Evolutionary conservation across 1,140 invertebrate genomes (phyloP).

Genomic region (Rhynchophorus ferrugineus): DNA sequence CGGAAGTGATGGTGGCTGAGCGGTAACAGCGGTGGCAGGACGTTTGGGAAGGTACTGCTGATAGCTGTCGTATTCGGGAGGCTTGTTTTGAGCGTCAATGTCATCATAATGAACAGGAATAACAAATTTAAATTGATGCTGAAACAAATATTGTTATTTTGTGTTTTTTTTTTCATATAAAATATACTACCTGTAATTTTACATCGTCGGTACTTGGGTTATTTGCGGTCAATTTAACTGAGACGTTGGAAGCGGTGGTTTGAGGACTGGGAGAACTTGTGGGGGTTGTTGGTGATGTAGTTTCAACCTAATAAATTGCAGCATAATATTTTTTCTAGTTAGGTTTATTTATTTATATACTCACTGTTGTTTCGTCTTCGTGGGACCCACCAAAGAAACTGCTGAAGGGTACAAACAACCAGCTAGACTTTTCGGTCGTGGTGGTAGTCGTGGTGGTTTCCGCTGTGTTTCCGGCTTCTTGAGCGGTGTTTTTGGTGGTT

Average conservation of each 20-base stretch:
- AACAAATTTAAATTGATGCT: conserved; percentile 34
- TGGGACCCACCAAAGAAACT: conserved; percentile 13
- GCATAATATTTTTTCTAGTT: neutral
- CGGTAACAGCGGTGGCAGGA: conserved; percentile 24
- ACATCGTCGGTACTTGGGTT: neutral
- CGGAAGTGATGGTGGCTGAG: conserved; percentile 32
- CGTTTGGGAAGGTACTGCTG: conserved; percentile 33
- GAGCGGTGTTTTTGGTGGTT: no score
- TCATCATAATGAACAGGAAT: conserved; percentile 31
- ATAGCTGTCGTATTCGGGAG: conserved; percentile 29
- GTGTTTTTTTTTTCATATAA: neutral
- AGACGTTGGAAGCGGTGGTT: neutral
- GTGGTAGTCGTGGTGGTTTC: conserved; percentile 6
- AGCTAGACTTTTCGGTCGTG: conserved; percentile 17
- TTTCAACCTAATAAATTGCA: neutral
- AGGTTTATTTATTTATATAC: neutral
- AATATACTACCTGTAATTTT: neutral
- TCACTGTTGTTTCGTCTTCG: conserved; percentile 19
- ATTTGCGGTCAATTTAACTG: neutral
- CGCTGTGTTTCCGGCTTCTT: neutral
- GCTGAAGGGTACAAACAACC: conserved; percentile 17
- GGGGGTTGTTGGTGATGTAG: neutral
- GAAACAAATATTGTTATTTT: neutral
- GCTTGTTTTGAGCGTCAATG: conserved; percentile 22
- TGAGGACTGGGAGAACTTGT: neutral